Evolutionary conservation across 2,113 vertebrate genomes (phyloP).

Genomic region (Silurus glanis): DNA sequence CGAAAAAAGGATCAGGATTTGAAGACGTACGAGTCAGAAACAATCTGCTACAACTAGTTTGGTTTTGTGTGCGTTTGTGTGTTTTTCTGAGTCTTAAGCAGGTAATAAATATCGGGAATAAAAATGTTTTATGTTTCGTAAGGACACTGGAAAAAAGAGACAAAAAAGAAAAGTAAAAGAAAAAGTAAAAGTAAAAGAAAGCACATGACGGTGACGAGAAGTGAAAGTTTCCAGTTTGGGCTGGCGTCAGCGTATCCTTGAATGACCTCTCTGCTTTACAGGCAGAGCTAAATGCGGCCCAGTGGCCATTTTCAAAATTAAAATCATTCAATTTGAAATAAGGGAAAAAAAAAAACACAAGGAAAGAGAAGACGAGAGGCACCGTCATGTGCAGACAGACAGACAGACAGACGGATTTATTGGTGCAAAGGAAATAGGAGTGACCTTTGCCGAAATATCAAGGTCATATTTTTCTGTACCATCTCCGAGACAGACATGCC

Average conservation of each 20-base stretch:
- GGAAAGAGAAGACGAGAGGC: constrained; percentile 12
- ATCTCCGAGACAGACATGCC: neutral
- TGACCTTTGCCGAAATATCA: constrained; percentile 43
- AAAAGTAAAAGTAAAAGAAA: constrained; percentile 56
- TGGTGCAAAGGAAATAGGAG: neutral
- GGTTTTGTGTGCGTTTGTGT: neutral
- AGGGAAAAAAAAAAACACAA: neutral
- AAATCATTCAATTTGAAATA: constrained; percentile 29
- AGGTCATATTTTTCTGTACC: constrained; percentile 17
- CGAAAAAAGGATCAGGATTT: neutral
- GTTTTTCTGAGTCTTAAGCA: constrained; percentile 47
- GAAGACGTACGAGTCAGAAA: neutral
- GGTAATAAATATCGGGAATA: constrained; percentile 57
- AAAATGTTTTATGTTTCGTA: constrained; percentile 64
- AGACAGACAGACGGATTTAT: constrained; percentile 34
- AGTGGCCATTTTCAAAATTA: constrained; percentile 34
- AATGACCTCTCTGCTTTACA: constrained; percentile 61
- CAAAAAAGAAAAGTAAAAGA: neutral
- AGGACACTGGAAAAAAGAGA: neutral
- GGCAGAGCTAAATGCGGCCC: constrained; percentile 37
- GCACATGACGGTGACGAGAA: constrained; percentile 56
- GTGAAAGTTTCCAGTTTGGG: constrained; percentile 62
- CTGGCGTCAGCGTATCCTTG: constrained; percentile 61
- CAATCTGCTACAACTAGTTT: constrained; percentile 47
- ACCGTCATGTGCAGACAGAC: neutral